phyloP scores from a whole-genome alignment of 2,888 invertebrate species.

The Congeria kusceri region DNA sequence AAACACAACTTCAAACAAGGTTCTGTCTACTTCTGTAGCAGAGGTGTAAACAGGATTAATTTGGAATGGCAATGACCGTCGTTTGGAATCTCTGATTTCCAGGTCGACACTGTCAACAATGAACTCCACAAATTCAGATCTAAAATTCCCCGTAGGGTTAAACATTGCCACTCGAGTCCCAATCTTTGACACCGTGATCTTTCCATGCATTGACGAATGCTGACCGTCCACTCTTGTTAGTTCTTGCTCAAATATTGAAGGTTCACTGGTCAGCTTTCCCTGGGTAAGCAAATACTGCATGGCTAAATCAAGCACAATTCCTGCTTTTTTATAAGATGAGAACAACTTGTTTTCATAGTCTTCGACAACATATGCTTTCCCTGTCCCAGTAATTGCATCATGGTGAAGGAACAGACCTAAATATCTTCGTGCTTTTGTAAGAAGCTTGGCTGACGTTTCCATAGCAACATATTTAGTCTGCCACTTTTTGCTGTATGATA shows the following conservation, averaged over 20 bases:
- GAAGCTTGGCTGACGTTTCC: conserved; percentile 61
- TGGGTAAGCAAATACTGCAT: conserved; percentile 72
- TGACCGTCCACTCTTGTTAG: conserved; percentile 58
- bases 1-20: conserved; percentile 89
- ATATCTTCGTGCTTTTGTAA: conserved; percentile 89
- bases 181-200: conserved; percentile 64
- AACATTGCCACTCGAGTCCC: conserved; percentile 88
- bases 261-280: conserved; percentile 67
- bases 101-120: conserved; percentile 90
- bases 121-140: conserved; percentile 92
- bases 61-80: conserved; percentile 89
- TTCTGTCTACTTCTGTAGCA: conserved; percentile 68
- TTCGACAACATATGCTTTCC: conserved; percentile 95
- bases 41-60: conserved; percentile 93
- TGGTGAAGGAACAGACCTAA: conserved; percentile 98
- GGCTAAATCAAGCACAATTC: conserved; percentile 68
- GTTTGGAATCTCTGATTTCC: conserved; percentile 87
- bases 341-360: conserved; percentile 89
- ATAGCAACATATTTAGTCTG: conserved; percentile 55
- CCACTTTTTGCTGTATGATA: conserved; percentile 70
- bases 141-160: conserved; percentile 93
- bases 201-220: conserved; percentile 66
- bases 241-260: conserved; percentile 72
- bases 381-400: conserved; percentile 98
- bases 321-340: conserved; percentile 70